Base-by-base conservation (phyloP, 2,797 vertebrate genomes). In the Crocodylus rhombifer region DNA sequence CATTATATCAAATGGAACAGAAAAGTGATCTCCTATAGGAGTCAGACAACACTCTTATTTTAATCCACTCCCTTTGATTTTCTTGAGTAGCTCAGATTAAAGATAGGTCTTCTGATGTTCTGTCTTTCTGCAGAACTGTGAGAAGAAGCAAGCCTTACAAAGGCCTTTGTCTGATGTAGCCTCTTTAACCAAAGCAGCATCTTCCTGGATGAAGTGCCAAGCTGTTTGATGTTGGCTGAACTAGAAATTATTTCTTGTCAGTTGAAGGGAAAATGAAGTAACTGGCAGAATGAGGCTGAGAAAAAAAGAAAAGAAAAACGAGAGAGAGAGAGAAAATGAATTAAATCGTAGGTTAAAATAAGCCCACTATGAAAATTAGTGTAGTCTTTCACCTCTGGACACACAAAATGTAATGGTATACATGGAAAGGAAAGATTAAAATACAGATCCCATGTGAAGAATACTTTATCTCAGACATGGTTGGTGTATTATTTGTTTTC, bases 31-130 rank as follows among this genome's bases (percentile, higher is more conserved):
- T 97, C 96, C 97, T 91, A 85, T 67, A 5, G 95, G 96, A 97
- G 97, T 97, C 95, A 97, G 95, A 96, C 92, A 71, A 90, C 18
- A 77, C 93, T 96, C 96, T 97, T 94, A 92, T 98, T 98, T 97
- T 95, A 98, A 98, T 96, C 96, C 94, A 67, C 73, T 81, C 26
- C 1, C 92, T 98, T 98, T 98, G 96, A 98, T 98, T 98, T 97
- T 84, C 76, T 82, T 1, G 5, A 94, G 95, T 91, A 94, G 94
- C 96, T 80, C 86, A 96, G 97, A 98, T 98, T 97, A 97, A 97
- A 98, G 97, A 62, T 90, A 95, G 88, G 61, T 89, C 92, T 95
- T 92, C 85, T 89, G 88, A 95, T 85, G 86, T 12, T 86, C 71
- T 60, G 33, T 90, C 94, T 96, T 11, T 10, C 94, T 92, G 93